These are phyloP conservation scores for Aleadryas rufinucha DNA, from an alignment of 2,113 vertebrate genomes.

Conservation along the genomic window DNA sequence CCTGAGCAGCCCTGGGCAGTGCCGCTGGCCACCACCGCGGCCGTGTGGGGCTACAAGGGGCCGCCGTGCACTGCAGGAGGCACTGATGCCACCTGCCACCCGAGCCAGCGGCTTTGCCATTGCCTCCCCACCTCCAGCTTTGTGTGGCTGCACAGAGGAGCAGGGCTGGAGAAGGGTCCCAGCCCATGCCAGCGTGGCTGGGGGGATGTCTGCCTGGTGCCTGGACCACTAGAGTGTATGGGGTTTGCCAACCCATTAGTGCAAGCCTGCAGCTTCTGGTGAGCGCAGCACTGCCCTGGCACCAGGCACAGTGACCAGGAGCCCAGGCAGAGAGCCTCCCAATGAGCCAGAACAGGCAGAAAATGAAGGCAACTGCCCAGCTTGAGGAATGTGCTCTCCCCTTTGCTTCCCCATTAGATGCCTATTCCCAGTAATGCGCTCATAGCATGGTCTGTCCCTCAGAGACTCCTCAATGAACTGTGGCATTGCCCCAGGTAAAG, in stretches of 20 bases:
- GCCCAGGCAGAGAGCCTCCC: background rate
- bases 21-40: accelerated
- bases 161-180: background rate
- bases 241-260: background rate
- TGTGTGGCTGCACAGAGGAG: accelerated
- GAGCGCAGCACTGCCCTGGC: background rate
- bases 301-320: accelerated
- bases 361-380: background rate
- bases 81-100: accelerated
- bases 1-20: accelerated
- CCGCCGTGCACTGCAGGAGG: background rate
- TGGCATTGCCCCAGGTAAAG: background rate
- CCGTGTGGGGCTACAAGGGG: background rate
- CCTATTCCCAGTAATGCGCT: background rate
- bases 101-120: accelerated
- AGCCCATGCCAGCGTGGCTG: background rate
- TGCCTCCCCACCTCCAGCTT: background rate
- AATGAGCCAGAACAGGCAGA: accelerated
- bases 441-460: background rate
- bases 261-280: background rate
- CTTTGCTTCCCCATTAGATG: background rate
- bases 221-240: background rate
- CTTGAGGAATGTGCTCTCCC: background rate
- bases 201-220: accelerated
- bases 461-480: background rate